Evolutionary conservation across 2,888 invertebrate species (phyloP).

Genomic region (Parnassius mnemosyne): DNA sequence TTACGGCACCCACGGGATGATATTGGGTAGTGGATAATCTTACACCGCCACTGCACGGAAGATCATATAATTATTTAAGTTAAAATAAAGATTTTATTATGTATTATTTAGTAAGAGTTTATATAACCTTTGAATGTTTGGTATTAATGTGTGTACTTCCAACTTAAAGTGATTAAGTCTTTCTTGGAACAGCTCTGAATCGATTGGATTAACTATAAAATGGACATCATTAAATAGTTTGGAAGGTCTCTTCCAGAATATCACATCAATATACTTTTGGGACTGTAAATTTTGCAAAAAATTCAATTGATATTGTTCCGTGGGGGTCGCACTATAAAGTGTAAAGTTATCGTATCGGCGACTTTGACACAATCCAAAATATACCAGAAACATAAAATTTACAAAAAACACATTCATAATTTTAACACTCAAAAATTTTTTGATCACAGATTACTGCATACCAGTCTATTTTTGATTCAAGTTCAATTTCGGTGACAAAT

Average conservation of each 20-base stretch:
- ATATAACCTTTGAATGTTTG: slow-evolving; percentile 50
- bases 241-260: slow-evolving; percentile 55
- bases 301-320: slow-evolving; percentile 46
- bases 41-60: no score
- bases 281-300: slow-evolving; percentile 53
- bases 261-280: slow-evolving; percentile 51
- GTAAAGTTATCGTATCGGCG: slow-evolving; percentile 47
- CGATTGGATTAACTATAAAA: slow-evolving; percentile 48
- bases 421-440: slow-evolving; percentile 19
- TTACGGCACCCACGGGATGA: no score
- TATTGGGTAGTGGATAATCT: no score
- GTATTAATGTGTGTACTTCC: slow-evolving; percentile 33
- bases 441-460: no score
- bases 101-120: no score
- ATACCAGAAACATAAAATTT: slow-evolving; percentile 41
- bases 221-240: slow-evolving; percentile 52
- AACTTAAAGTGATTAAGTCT: slow-evolving; percentile 50
- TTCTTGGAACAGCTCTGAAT: slow-evolving; percentile 46
- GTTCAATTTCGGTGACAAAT: slow-evolving; percentile 13
- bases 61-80: no score
- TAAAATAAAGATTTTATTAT: no score
- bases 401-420: slow-evolving; percentile 47
- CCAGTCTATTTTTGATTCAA: slow-evolving; percentile 10
- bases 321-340: slow-evolving; percentile 43
- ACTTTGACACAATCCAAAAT: slow-evolving; percentile 41